Evolutionary conservation across 1,140 invertebrate genomes (phyloP).

Genomic region (Microplitis demolitor): DNA sequence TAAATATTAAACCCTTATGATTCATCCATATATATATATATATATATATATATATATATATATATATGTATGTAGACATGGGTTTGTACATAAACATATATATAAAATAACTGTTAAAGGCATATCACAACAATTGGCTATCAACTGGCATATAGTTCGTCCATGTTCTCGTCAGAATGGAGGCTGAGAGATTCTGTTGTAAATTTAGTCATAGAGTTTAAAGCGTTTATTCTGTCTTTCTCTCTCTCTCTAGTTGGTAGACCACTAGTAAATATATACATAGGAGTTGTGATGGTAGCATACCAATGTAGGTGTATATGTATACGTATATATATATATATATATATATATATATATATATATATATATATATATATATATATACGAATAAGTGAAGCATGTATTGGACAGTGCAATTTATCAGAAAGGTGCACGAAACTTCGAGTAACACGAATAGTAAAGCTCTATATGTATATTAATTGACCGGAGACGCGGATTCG

Average conservation of each 20-base stretch:
- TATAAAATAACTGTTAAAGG: background rate
- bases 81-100: too few relatives aligned
- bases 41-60: too few relatives aligned
- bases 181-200: constrained; percentile 1
- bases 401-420: constrained; percentile 18
- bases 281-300: background rate
- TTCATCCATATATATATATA: background rate
- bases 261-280: background rate
- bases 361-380: background rate
- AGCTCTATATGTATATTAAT: background rate
- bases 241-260: background rate
- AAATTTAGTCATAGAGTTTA: constrained; percentile 19
- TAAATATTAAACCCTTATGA: background rate
- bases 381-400: background rate
- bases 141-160: background rate
- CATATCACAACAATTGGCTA: background rate
- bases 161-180: constrained; percentile 1
- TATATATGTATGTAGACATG: too few relatives aligned
- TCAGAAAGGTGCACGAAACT: constrained; percentile 10
- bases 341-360: background rate
- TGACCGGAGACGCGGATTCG: constrained; percentile 11
- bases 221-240: background rate
- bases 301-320: background rate
- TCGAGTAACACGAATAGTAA: background rate
- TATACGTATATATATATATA: background rate